Conservation (phyloP, 2,888 invertebrate species). For the Tetranychus truncatus region DNA sequence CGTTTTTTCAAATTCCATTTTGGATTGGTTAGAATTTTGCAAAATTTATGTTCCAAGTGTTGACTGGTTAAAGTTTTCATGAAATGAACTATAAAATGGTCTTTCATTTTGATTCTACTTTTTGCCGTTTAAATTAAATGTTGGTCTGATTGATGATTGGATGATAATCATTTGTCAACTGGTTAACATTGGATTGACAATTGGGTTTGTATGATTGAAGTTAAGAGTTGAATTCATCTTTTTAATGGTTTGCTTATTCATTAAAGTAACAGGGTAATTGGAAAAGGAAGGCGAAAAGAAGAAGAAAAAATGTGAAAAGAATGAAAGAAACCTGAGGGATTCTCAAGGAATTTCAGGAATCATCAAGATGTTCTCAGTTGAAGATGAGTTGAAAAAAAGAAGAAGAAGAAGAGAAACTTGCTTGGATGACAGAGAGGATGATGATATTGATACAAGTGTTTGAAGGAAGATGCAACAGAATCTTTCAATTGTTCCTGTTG, state of each 20-base stretch:
- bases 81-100: no score
- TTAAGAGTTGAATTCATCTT: no score
- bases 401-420: background rate
- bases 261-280: no score
- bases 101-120: no score
- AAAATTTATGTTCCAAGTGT: background rate
- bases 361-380: background rate
- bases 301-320: background rate
- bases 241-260: no score
- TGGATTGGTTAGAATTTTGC: background rate
- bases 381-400: background rate
- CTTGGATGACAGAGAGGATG: background rate
- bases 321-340: background rate
- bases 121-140: no score
- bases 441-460: background rate
- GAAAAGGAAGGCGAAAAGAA: background rate
- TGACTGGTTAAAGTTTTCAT: background rate
- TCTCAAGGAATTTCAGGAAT: background rate
- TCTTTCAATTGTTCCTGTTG: background rate
- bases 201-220: no score
- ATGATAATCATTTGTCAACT: no score
- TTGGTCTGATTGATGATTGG: no score
- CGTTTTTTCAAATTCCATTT: background rate
- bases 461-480: background rate
- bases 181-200: no score